Percentiles rank a stretch among this genome's conserved stretches.
Conservation (phyloP, 2,113 vertebrate genomes). For the Chaetura pelagica region DNA sequence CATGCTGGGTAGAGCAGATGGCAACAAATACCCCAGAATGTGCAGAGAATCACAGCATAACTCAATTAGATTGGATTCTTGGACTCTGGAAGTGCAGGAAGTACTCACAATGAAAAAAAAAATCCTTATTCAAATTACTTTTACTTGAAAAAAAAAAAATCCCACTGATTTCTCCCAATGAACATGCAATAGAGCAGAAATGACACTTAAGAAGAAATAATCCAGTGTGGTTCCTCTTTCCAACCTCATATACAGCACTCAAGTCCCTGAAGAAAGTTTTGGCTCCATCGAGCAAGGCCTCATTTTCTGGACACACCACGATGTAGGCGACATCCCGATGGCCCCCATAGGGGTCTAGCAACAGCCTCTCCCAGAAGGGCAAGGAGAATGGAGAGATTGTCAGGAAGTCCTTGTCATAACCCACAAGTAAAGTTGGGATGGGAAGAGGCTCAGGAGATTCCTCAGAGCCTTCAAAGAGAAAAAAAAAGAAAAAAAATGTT, state of each 20-base stretch:
- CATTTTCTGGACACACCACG: conserved; percentile 95
- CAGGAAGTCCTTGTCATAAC: conserved; percentile 96
- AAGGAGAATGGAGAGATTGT: conserved; percentile 93
- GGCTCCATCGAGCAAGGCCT: conserved; percentile 90
- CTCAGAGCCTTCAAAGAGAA: conserved; percentile 85
- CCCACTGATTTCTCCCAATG: not conserved
- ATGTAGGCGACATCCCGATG: conserved; percentile 94
- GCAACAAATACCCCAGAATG: not conserved
- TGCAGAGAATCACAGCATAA: not conserved
- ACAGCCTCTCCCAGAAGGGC: conserved; percentile 97
- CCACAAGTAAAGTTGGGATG: conserved; percentile 92
- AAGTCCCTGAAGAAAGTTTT: conserved; percentile 96
- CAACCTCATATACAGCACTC: conserved; percentile 95
- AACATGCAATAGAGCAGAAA: not conserved
- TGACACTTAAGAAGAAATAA: not conserved
- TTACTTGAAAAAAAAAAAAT: not conserved
- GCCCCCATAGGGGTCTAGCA: conserved; percentile 93
- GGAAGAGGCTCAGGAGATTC: conserved; percentile 96
- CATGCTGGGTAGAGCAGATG: not conserved
- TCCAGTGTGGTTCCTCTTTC: not conserved
- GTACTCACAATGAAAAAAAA: not conserved
- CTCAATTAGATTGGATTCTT: not conserved
- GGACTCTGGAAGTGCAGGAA: not conserved
- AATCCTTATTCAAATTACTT: not conserved
- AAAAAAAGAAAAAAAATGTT: not conserved